Percentiles rank a stretch among this genome's conserved stretches.
These are phyloP conservation scores for Clarias pachynema DNA, from an alignment of 2,797 vertebrate genomes.

Conservation along the genomic window DNA sequence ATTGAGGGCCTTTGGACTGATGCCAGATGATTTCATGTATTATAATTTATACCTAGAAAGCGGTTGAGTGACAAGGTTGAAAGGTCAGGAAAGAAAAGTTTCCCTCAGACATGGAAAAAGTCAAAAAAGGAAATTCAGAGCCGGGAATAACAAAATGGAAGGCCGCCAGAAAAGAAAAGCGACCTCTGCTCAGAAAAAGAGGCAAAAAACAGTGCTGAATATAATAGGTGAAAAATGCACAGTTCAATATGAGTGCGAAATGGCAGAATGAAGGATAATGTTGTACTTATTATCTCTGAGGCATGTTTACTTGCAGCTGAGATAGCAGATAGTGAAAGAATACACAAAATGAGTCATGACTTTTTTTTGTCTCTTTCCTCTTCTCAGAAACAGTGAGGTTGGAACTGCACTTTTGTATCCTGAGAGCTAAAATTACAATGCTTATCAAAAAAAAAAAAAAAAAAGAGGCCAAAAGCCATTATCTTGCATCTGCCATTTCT, in stretches of 20 bases:
- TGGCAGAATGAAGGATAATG: not conserved
- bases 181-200: not conserved
- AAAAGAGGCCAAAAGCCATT: not conserved
- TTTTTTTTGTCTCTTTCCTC: slow-evolving; percentile 9
- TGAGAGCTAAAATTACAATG: not conserved
- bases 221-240: not conserved
- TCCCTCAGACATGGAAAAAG: not conserved
- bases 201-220: not conserved
- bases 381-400: not conserved
- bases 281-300: slow-evolving; percentile 22
- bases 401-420: slow-evolving; percentile 15
- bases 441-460: slow-evolving; percentile 13
- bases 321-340: not conserved
- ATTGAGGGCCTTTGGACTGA: not conserved
- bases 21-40: not conserved
- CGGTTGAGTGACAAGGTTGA: not conserved
- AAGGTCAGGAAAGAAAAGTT: not conserved
- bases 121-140: not conserved
- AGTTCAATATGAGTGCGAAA: not conserved
- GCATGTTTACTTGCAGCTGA: slow-evolving; percentile 7
- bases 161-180: not conserved
- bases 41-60: not conserved
- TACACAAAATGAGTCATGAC: slow-evolving; percentile 24
- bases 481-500: not conserved
- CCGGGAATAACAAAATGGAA: not conserved